Conservation (phyloP, 2,113 vertebrate species). For the Cryptoleucopteryx plumbea region DNA sequence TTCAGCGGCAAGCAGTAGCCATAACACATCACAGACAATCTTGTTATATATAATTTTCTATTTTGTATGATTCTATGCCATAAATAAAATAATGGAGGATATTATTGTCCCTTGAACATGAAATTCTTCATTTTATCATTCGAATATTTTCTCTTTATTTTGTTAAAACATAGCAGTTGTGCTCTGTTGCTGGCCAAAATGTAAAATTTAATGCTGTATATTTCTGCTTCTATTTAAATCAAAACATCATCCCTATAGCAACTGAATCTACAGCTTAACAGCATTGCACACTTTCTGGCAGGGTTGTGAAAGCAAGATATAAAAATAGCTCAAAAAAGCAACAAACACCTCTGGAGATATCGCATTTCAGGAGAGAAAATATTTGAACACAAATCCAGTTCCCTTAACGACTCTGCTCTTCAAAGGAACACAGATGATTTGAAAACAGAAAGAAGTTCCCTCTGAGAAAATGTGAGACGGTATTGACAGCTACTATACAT, state of each 20-base stretch:
- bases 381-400: neutral
- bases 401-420: neutral
- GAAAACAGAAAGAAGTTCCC: neutral
- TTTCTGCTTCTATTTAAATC: slow-evolving; percentile 19
- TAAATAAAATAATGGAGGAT: neutral
- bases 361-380: neutral
- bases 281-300: neutral
- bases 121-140: neutral
- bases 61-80: neutral
- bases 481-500: neutral
- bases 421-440: neutral
- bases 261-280: slow-evolving; percentile 3
- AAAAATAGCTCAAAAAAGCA: slow-evolving; percentile 18
- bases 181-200: neutral
- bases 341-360: neutral
- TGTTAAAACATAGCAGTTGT: neutral
- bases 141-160: neutral
- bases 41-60: neutral
- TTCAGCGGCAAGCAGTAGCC: neutral
- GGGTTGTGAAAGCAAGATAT: neutral
- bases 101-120: neutral
- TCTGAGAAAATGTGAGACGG: neutral
- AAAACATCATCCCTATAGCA: slow-evolving; percentile 36
- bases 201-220: neutral
- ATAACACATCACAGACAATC: neutral